Evolutionary conservation across 2,888 invertebrate genomes (phyloP).

Genomic region (Dilophus febrilis): DNA sequence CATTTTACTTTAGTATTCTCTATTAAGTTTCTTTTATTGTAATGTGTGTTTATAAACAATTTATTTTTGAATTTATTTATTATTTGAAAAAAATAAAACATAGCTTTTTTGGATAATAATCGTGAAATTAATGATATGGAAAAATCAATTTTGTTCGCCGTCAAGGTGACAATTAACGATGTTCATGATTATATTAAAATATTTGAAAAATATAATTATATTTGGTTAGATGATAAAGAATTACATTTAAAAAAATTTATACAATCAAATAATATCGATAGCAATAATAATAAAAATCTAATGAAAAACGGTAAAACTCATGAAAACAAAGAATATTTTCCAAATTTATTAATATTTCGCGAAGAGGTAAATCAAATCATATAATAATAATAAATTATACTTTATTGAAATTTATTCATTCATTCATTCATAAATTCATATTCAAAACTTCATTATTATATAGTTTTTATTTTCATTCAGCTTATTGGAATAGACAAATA

Average conservation of each 20-base stretch:
- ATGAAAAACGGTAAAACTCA: constrained; percentile 20
- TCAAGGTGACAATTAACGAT: constrained; percentile 23
- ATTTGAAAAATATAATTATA: constrained; percentile 49
- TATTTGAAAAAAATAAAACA: too few species aligned
- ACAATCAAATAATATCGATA: constrained; percentile 24
- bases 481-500: too few species aligned
- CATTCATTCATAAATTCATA: too few species aligned
- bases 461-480: too few species aligned
- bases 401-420: too few species aligned
- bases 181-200: constrained; percentile 26
- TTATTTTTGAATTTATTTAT: too few species aligned
- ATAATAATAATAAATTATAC: too few species aligned
- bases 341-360: too few species aligned
- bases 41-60: too few species aligned
- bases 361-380: too few species aligned
- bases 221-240: constrained; percentile 63
- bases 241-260: constrained; percentile 57
- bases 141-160: constrained; percentile 32
- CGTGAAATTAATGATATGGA: constrained; percentile 38
- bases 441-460: too few species aligned
- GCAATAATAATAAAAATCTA: neutral
- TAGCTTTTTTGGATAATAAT: constrained; percentile 33
- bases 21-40: neutral
- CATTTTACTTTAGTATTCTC: neutral
- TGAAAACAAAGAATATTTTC: constrained; percentile 12